Evolutionary conservation across 1,140 invertebrate genomes (phyloP).

Genomic region (Zaprionus africanus): DNA sequence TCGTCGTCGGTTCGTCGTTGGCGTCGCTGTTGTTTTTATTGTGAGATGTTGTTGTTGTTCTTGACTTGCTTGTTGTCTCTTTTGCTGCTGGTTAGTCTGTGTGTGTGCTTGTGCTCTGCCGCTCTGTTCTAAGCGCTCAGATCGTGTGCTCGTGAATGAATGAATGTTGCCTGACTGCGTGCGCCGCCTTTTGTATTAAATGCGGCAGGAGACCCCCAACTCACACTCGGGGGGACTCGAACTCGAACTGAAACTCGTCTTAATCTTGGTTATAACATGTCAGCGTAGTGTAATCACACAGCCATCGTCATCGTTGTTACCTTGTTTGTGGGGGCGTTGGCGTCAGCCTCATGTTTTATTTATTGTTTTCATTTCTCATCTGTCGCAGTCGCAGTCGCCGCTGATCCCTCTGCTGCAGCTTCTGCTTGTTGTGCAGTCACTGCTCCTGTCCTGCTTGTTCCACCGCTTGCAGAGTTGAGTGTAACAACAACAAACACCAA

Average conservation of each 20-base stretch:
- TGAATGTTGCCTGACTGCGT: constrained; percentile 62
- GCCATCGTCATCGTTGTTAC: constrained; percentile 3
- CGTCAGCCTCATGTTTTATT: constrained; percentile 14
- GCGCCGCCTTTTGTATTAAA: constrained; percentile 70
- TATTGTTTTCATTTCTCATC: constrained; percentile 2
- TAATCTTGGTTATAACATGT: constrained; percentile 47
- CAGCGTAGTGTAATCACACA: constrained; percentile 40
- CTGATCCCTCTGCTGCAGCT: neutral
- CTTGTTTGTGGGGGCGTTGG: constrained; percentile 34
- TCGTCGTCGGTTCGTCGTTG: constrained; percentile 1
- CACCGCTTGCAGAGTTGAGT: too few species aligned
- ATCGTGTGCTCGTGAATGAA: constrained; percentile 70
- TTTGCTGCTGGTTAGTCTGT: constrained; percentile 16
- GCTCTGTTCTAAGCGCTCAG: constrained; percentile 72
- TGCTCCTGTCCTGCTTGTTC: neutral
- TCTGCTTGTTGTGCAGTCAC: neutral
- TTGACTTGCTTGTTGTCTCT: constrained; percentile 36
- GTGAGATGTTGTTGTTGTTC: constrained; percentile 12
- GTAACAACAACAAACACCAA: too few species aligned
- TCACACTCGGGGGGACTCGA: constrained; percentile 8
- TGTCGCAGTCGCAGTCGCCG: neutral
- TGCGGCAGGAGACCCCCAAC: constrained; percentile 27
- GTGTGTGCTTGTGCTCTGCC: constrained; percentile 35
- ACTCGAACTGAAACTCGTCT: constrained; percentile 35
- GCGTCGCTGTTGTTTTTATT: constrained; percentile 20